These are phyloP conservation scores for Athene cunicularia DNA, from an alignment of 2,113 vertebrate species.

Conservation along the genomic window DNA sequence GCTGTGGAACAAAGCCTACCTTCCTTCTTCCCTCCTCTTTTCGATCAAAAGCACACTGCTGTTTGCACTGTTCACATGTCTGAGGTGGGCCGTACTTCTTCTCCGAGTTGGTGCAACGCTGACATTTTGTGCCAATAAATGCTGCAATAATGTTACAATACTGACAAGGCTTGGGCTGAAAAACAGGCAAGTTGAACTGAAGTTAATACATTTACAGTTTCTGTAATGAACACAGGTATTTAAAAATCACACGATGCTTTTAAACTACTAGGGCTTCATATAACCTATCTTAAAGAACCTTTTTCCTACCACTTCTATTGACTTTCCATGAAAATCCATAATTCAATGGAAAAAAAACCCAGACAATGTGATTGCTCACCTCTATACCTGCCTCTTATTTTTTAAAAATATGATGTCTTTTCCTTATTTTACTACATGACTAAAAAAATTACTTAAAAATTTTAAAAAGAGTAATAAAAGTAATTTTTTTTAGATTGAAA, in stretches of 20 bases:
- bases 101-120: constrained; percentile 97
- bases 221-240: not conserved
- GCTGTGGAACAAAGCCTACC: constrained; percentile 71
- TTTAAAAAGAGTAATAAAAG: not conserved
- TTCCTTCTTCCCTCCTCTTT: constrained; percentile 97
- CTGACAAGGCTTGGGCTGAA: constrained; percentile 97
- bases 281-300: not conserved
- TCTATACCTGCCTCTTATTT: not conserved
- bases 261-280: not conserved
- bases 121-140: constrained; percentile 97
- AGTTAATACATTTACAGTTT: not conserved
- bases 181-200: not conserved
- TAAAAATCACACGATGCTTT: not conserved
- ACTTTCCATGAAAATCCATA: too few species aligned
- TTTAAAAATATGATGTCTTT: not conserved
- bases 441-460: not conserved
- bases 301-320: not conserved
- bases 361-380: not conserved
- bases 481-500: not conserved
- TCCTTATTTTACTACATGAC: not conserved
- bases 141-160: constrained; percentile 99
- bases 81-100: constrained; percentile 97
- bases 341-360: not conserved
- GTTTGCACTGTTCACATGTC: constrained; percentile 97
- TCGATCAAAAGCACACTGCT: constrained; percentile 97